Evolutionary conservation across 2,888 invertebrate genomes (phyloP), one percentile per base, ranked within the genome.

Genomic region (Aquatica leii): DNA sequence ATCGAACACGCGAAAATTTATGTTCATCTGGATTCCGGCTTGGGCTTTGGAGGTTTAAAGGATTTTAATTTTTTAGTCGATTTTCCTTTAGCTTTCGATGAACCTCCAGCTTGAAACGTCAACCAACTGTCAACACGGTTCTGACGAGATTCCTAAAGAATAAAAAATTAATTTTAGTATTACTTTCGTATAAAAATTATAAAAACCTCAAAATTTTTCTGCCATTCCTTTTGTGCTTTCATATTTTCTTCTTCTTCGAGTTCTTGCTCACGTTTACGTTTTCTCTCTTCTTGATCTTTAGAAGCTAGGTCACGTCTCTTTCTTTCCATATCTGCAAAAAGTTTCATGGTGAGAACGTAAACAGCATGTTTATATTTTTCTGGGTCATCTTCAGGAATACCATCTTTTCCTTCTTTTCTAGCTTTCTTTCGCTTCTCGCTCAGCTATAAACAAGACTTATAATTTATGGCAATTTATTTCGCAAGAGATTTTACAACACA

Each of bases 281-380:
- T 97, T 56, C 97, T 87, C 75, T 97, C 97, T 79, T 97, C 97
- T 83, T 93, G 92, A 74, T 95, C 96, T 48, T 97, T 86, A 11
- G 91, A 91, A 74, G 96, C 95, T 50, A 95, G 83, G 77, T 94
- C 92, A 74, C 95, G 90, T 49, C 92, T 86, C 82, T 96, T 93
- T 54, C 97, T 87, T 77, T 98, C 97, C 90, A 97, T 92, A 78
- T 99, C 99, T 52, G 99, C 99, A 80, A 90, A 90, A 70, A 88
- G 78, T 87, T 99, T 98, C 94, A 97, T 98, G 9, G 97, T 98
- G 90, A 98, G 93, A n/a, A 98, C 97, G 85, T 97, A 97, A 53
- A 98, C 88, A 1, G 98, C 92, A 82, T 97, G 97, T 82, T 93
- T 94, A 79, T 91, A 93, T 78, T 93, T 93, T 52, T 84, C 86